Conservation (phyloP, 2,113 vertebrate species). For the Microcebus griseorufus region DNA sequence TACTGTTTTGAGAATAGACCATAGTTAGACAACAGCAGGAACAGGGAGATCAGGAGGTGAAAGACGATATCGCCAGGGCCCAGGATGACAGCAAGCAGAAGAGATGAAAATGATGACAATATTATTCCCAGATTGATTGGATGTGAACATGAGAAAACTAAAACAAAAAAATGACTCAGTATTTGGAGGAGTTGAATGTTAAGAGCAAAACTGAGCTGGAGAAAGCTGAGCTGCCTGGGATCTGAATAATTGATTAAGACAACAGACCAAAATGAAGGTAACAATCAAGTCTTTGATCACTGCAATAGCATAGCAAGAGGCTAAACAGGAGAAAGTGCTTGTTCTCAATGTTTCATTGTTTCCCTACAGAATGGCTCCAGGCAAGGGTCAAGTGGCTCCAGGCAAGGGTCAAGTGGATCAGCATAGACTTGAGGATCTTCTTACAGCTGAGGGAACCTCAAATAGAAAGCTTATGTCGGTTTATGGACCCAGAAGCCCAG, state of each 20-base stretch:
- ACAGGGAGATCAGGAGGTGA: fast-evolving
- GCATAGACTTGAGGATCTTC: neutral
- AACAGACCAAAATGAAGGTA: neutral
- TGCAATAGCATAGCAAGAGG: fast-evolving
- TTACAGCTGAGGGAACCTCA: neutral
- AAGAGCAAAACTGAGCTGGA: neutral
- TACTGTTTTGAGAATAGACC: neutral
- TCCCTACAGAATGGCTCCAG: neutral
- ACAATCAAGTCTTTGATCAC: neutral
- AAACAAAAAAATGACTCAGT: neutral
- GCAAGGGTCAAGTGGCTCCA: neutral
- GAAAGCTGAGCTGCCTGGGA: neutral
- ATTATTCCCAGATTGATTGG: neutral
- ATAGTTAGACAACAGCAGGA: neutral
- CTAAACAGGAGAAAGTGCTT: neutral
- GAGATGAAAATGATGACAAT: too few relatives aligned
- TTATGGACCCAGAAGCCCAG: neutral
- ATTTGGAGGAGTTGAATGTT: neutral
- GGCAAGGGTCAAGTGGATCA: neutral
- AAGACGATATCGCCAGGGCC: neutral
- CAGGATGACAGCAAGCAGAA: neutral
- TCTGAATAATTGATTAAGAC: too few relatives aligned
- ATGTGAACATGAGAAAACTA: neutral
- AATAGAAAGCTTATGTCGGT: neutral
- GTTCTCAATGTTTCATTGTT: neutral